Percentiles rank a stretch among this genome's conserved stretches.
Conservation (phyloP, 2,797 vertebrate genomes). For the Spatula clypeata region DNA sequence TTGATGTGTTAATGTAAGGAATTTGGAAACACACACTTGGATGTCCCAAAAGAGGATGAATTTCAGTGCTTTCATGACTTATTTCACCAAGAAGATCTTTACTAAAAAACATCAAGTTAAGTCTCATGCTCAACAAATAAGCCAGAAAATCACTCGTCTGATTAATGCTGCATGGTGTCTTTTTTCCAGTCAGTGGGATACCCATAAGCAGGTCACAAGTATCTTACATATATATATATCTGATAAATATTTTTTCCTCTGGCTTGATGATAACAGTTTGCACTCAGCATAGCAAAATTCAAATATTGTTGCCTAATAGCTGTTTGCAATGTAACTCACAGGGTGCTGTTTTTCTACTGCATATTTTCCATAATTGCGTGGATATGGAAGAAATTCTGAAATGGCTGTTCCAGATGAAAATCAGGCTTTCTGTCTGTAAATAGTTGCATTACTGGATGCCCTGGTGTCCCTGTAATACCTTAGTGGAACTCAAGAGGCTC, state of each 20-base stretch:
- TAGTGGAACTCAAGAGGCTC: not conserved
- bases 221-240: not conserved
- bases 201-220: not conserved
- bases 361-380: not conserved
- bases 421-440: not conserved
- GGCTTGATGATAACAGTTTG: not conserved
- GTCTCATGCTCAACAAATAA: constrained; percentile 10
- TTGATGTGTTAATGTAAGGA: constrained; percentile 26
- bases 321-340: constrained; percentile 17
- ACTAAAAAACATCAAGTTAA: not conserved
- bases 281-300: not conserved
- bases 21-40: constrained; percentile 28
- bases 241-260: not conserved
- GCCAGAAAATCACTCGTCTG: not conserved
- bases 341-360: not conserved
- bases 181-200: not conserved
- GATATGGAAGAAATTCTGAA: constrained; percentile 31
- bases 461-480: not conserved
- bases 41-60: constrained; percentile 15
- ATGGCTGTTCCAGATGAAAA: constrained; percentile 2
- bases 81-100: not conserved
- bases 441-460: not conserved
- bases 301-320: not conserved
- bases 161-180: not conserved
- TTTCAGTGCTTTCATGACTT: constrained; percentile 16